Evolutionary conservation across 2,888 invertebrate species (phyloP), one percentile per base, ranked within the genome.

Genomic region (Conus canariensis): DNA sequence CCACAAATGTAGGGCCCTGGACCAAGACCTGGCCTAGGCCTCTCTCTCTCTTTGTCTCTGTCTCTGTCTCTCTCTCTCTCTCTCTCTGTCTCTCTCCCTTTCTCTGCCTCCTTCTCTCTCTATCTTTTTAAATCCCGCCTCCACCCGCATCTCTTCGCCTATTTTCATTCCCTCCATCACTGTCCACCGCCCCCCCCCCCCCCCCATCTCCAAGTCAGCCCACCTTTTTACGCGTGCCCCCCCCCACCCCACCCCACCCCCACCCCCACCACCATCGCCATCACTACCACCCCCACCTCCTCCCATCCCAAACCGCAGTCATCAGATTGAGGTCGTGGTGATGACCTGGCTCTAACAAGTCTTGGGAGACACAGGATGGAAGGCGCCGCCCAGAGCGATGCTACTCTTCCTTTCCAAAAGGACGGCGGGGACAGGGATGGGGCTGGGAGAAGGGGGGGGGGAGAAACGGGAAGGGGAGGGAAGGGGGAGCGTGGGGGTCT

Each of bases 1-100:
- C 89, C 56, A 80, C 91, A 89, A 92, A 90, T 92, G 89, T 87
- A 91, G 90, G 88, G 88, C 60, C 16, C 60, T 64, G 60, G 16
- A 64, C 16, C 60, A 14, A 16, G 16, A 64, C 16, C 14, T 25
- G 14, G 14, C 19, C 77, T 77, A 12, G 16, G 60, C 16, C 60
- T 64, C 60, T 74, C 74, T 14, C 14, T 30, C 19, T 45, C 45
- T 14, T n/a, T n/a, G n/a, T n/a, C n/a, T n/a, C 10, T 14, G 1
- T 45, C 80, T 12, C 30, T n/a, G 12, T n/a, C 30, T 45, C 30
- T 45, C n/a, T 45, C 30, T 80, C 80, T 45, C 80, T 14, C n/a
- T 22, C n/a, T 30, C n/a, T 80, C 45, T 45, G 12, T 12, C n/a
- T 80, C 16, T 80, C 14, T 30, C n/a, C 30, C 16, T 45, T 19